Conservation (phyloP, 2,797 vertebrate species). For the Anguilla marmorata region DNA sequence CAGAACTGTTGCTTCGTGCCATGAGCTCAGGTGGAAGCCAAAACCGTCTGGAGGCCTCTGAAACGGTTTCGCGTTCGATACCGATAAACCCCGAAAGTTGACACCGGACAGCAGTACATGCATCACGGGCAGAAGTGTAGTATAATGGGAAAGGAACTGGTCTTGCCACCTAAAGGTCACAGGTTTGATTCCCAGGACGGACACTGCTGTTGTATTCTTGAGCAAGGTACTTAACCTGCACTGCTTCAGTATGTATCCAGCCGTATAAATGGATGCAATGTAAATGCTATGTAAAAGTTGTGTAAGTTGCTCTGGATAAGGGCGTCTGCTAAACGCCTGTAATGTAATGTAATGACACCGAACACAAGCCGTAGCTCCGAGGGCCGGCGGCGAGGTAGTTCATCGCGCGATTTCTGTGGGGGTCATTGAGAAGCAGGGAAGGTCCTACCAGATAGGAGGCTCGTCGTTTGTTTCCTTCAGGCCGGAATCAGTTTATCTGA, state of each 20-base stretch:
- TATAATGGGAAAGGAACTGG: too few species aligned
- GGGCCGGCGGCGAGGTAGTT: not conserved
- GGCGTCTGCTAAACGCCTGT: not conserved
- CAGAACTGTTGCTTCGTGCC: constrained; percentile 1
- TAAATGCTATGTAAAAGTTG: too few species aligned
- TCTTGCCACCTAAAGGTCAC: too few species aligned
- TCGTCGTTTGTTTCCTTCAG: not conserved
- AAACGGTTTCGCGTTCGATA: not conserved
- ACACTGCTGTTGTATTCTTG: too few species aligned
- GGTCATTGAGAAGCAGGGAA: not conserved
- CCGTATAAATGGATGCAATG: too few species aligned
- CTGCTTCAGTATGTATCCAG: too few species aligned
- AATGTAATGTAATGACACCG: not conserved
- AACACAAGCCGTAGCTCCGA: not conserved
- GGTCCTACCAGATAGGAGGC: not conserved
- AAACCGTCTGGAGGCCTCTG: not conserved
- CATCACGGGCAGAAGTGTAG: too few species aligned
- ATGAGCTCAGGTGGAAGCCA: not conserved
- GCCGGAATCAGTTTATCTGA: not conserved
- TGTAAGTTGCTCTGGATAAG: too few species aligned
- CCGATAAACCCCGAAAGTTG: not conserved
- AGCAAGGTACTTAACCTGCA: too few species aligned
- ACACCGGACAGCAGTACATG: not conserved
- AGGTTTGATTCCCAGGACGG: too few species aligned
- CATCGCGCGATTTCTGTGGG: not conserved